Base-by-base conservation (phyloP, 2,113 vertebrate species). In the Misgurnus anguillicaudatus region DNA sequence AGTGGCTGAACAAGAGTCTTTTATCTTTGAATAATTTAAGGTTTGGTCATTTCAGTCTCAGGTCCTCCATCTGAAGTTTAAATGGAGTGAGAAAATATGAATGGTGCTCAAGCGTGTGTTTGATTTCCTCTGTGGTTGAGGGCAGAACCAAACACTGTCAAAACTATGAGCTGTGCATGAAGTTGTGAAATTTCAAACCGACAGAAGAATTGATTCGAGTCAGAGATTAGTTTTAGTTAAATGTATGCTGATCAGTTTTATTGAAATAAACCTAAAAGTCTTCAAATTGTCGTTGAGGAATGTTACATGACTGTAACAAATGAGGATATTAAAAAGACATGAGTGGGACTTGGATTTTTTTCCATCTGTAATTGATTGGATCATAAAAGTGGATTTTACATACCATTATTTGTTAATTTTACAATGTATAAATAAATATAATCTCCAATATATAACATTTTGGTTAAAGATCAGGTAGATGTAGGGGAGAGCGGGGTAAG, bases 121-220 rank as follows among this genome's bases (percentile, higher is more conserved):
- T 69, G 68, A 71, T 79, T 85, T 80, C 80, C 77, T 81, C 24
- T 60, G 65, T 67, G 47, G 58, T 79, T 58, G 67, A 84, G 78
- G 77, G 80, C 78, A 83, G 77, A 79, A 85, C 75, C 63, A 51
- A 41, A 84, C 39, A 77, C 64, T 19, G 62, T 67, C 66, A 55
- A 61, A 21, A 36, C 47, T 47, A 10, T 41, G 48, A 31, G 6
- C 14, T 55, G 24, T 6, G 19, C 38, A 48, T 62, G 45, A 21
- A 17, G 21, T 16, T 78, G 36, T 45, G 39, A 73, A 73, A 38
- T 73, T 39, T 73, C 38, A 7, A 4, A 21, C 17, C 51, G 57
- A 16, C 70, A 60, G 55, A 73, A 55, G 70, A 73, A 60, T 58
- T 7, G 7, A n/a, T n/a, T 57, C 7, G 0, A 57, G 14, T n/a